Base-by-base conservation (phyloP, 2,797 vertebrate species). In the Tamandua tetradactyla region DNA sequence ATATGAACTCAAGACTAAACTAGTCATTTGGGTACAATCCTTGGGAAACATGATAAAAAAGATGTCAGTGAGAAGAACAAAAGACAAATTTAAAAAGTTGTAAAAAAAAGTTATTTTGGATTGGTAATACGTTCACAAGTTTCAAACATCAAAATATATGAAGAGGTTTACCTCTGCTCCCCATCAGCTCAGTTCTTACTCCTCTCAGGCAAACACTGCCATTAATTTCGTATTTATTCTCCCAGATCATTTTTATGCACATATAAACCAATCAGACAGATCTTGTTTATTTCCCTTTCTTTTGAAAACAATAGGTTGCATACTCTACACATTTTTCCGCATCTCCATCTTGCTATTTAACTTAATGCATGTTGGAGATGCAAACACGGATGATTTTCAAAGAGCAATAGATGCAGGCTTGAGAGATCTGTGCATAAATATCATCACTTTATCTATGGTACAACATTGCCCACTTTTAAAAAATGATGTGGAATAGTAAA, bases 301-400 rank as follows among this genome's bases (percentile, higher is more conserved):
- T 62, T 81, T 27, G 35, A 55, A 59, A 74, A 82, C 23, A 87
- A 32, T 17, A 66, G 20, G 17, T 72, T 94, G 40, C n/a, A 66
- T 66, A 71, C 35, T 76, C 13, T n/a, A 15, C 7, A 47, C 12
- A 55, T 79, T 79, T 83, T 52, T 78, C 57, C 69, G 47, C 47
- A 62, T 89, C 89, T 94, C 79, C 13, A 89, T 44, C 59, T 88
- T 87, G 22, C 15, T 89, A 87, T 87, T 83, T 66, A n/a, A n/a
- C 47, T 76, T 92, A 84, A 92, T 87, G 75, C 37, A 83, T 17
- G 2, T 59, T 92, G 76, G 37, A 62, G 37, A 81, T 55, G 25
- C 47, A 94, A 87, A 95, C 35, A 86, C 75, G 75, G n/a, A 59
- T 74, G 47, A 62, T 87, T 91, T 88, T 91, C 52, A 89, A 92